Evolutionary conservation across 2,888 invertebrate species (phyloP), one percentile per base, ranked within the genome.

Genomic region (Microplitis deprimator): DNA sequence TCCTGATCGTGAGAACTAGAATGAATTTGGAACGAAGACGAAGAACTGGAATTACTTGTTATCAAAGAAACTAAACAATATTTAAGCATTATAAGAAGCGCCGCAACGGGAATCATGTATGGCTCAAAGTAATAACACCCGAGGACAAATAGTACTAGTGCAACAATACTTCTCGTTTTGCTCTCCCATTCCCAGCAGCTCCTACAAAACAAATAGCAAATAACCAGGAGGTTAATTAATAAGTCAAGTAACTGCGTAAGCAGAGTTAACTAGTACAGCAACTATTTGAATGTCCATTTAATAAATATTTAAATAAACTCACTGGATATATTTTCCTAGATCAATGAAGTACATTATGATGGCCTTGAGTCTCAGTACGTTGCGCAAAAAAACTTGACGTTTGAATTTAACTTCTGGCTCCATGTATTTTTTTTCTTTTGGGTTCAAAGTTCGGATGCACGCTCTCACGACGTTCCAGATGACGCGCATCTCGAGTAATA

Each of bases 181-280:
- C 96, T 98, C 87, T 99, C 98, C 99, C 99, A 99, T 90, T 98
- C 96, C 88, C 98, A 97, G 89, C 98, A 98, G 89, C 97, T 97
- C 92, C 96, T 96, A 89, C 7, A 90, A 81, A 73, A 71, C 5
- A 65, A 29, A 64, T 5, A 40, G 3, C 38, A 17, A 6, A 68
- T 68, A 16, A n/a, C n/a, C 13, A 5, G 39, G 29, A n/a, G 13
- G n/a, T 39, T 68, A 16, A 68, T 39, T 62, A 62, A n/a, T 29
- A 29, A 62, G 16, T 17, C 16, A 62, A 62, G 6, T 62, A 20
- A 62, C 50, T 13, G 13, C 50, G 50, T 13, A 50, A 50, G 10
- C 50, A 50, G 50, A 50, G 50, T 50, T 50, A 50, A 59, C 13
- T 38, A 16, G 17, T 40, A 76, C 59, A 70, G 60, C 69, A 50